phyloP scores from a whole-genome alignment of 2,797 vertebrate species.

The Paguma larvata region DNA sequence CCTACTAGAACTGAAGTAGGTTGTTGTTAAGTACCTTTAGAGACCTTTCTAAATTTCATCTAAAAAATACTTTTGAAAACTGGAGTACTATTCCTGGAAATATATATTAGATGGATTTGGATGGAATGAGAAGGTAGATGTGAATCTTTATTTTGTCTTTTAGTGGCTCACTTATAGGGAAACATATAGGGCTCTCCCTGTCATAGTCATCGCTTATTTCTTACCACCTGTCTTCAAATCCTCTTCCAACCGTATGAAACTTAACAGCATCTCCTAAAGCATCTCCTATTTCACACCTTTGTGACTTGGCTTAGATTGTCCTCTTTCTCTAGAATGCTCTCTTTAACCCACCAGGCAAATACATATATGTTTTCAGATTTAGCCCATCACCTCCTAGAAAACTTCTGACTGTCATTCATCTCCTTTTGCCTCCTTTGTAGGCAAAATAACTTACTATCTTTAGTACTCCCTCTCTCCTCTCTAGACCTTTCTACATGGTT shows the following conservation, averaged over 20 bases:
- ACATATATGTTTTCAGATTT: background rate
- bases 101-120: background rate
- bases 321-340: background rate
- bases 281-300: background rate
- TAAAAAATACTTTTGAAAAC: conserved; percentile 27
- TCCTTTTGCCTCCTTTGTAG: background rate
- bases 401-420: background rate
- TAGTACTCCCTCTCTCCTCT: background rate
- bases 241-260: background rate
- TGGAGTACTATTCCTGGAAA: background rate
- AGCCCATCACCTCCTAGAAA: background rate
- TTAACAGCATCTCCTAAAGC: background rate
- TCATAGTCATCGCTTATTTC: background rate
- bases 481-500: background rate
- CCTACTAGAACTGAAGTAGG: no score
- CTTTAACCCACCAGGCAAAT: background rate
- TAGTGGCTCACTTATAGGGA: background rate
- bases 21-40: background rate
- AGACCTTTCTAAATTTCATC: background rate
- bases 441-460: background rate
- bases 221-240: background rate
- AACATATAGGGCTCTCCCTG: background rate
- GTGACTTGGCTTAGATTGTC: background rate
- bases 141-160: background rate
- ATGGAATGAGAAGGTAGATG: background rate